Evolutionary conservation across 2,888 invertebrate genomes (phyloP), one percentile per base, ranked within the genome.

Genomic region (Sminthurides aquaticus): DNA sequence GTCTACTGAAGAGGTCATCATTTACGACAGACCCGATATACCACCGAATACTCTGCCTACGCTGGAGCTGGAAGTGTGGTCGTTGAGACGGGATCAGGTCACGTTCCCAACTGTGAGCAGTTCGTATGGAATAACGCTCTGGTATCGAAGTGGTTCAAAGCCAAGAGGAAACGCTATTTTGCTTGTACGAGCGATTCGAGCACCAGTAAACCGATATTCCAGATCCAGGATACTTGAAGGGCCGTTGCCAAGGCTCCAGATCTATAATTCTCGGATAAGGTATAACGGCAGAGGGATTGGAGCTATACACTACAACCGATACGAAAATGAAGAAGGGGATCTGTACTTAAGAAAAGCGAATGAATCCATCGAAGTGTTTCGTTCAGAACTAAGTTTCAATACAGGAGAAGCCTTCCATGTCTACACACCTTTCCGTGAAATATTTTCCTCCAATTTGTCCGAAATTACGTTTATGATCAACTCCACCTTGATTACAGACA

Each of bases 381-480:
- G 86, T 71, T 90, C 90, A 73, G 89, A 90, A 77, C 85, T 95
- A 68, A 87, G 88, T 8, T 86, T 88, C 72, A 93, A 92, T 76
- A 80, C 81, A 67, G 84, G 86, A 65, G 91, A 93, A 79, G 93
- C 92, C 0, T 82, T 94, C 57, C 86, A 87, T 72, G 81, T 91
- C 0, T 86, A 89, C 75, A 88, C 93, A 0, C 93, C 93, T 0
- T 87, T 86, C 76, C 90, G 91, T 87, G 91, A 92, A 77, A 85
- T 90, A 54, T 87, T 87, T 68, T 84, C 85, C 2, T 90, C 92
- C 67, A 92, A 93, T 76, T 84, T 96, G 60, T 91, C 93, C 0
- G 92, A 94, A 81, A 88, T 97, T 57, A 88, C 89, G 0, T 86
- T 97, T 70, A 90, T 90, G 81, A 84, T 99, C 1, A 94, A 95